Conservation (phyloP, 2,113 vertebrate genomes). For the Onychostruthus taczanowskii region DNA sequence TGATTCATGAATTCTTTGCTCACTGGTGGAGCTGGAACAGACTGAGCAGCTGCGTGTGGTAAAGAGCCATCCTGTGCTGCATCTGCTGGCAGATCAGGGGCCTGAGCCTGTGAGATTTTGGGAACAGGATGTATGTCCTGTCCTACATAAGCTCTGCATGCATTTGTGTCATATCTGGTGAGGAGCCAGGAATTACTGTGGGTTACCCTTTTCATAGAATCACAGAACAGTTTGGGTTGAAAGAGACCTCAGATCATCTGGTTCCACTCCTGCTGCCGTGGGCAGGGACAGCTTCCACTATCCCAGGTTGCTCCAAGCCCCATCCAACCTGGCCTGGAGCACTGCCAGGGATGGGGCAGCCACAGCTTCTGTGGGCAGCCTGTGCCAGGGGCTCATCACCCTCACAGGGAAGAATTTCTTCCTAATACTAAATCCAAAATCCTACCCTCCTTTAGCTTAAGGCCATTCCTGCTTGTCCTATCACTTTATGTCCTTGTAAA, state of each 20-base stretch:
- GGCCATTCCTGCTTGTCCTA: not conserved
- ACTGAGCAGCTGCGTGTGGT: fast-evolving
- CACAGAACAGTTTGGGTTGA: not conserved
- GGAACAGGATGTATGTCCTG: not conserved
- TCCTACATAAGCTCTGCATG: not conserved
- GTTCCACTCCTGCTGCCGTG: not conserved
- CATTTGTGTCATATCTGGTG: not conserved
- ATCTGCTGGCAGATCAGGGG: not conserved
- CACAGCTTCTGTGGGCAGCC: fast-evolving
- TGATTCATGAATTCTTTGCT: not conserved
- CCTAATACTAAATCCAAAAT: not conserved
- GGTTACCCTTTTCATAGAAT: not conserved
- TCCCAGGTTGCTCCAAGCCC: not conserved
- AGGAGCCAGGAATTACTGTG: not conserved
- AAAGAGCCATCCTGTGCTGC: not conserved
- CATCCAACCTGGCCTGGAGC: not conserved
- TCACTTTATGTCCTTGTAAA: not conserved
- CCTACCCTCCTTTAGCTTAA: not conserved
- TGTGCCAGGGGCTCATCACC: not conserved
- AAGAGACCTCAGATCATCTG: not conserved
- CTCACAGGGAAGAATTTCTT: not conserved
- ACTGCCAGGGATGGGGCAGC: not conserved
- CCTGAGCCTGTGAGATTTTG: not conserved
- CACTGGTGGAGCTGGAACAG: not conserved
- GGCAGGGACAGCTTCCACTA: not conserved